Evolutionary conservation across 2,113 vertebrate genomes (phyloP).

Genomic region (Paradoxurus hermaphroditus): DNA sequence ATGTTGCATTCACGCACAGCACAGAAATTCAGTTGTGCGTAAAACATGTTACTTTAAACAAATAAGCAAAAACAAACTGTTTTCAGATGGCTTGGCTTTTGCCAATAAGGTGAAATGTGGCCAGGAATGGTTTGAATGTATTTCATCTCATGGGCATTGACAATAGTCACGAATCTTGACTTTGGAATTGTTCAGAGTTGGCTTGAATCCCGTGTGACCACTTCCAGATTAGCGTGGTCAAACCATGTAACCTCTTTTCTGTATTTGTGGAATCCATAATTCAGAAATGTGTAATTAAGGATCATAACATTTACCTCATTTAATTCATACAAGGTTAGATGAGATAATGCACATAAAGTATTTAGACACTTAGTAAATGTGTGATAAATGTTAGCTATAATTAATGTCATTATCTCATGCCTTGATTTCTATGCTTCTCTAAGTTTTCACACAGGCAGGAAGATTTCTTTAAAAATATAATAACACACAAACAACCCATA

Average conservation of each 20-base stretch:
- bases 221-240: background rate
- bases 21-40: constrained; percentile 18
- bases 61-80: constrained; percentile 28
- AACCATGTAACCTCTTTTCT: background rate
- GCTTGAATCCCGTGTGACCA: background rate
- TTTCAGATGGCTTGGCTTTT: constrained; percentile 51
- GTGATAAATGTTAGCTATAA: background rate
- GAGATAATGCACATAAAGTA: background rate
- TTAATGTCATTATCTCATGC: background rate
- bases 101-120: background rate
- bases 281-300: background rate
- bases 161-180: background rate
- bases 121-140: background rate
- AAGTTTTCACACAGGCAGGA: background rate
- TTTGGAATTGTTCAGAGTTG: background rate
- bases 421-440: background rate
- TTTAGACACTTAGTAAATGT: background rate
- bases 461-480: background rate
- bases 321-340: background rate
- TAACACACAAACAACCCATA: background rate
- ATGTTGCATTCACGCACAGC: background rate
- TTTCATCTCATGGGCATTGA: background rate
- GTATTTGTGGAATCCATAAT: background rate
- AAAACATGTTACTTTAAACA: constrained; percentile 18
- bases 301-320: background rate